These are phyloP conservation scores for Oligia fasciuncula DNA, from an alignment of 2,888 invertebrate genomes.

Conservation along the genomic window DNA sequence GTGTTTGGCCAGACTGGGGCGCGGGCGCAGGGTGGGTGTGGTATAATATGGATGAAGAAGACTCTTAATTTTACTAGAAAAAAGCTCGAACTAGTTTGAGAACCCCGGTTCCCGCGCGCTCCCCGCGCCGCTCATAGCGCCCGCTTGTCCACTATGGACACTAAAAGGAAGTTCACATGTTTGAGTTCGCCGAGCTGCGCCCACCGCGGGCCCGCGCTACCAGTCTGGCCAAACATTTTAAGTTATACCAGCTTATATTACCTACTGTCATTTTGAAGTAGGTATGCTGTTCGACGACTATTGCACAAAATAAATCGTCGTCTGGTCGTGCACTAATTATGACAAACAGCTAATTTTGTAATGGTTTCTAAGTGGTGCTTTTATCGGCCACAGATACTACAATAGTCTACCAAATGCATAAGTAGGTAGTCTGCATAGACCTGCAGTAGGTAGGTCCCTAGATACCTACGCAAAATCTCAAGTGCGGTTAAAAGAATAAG, in stretches of 20 bases:
- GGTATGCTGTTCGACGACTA: not conserved
- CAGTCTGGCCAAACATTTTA: not conserved
- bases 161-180: no score
- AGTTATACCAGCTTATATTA: not conserved
- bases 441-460: not conserved
- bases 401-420: not conserved
- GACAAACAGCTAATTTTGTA: slow-evolving; percentile 68
- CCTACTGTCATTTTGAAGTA: not conserved
- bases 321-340: slow-evolving; percentile 19
- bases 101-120: no score
- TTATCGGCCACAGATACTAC: not conserved
- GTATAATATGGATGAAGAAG: no score
- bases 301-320: not conserved
- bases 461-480: not conserved
- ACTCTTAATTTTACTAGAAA: no score
- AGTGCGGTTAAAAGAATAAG: slow-evolving; percentile 34
- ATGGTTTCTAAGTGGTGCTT: slow-evolving; percentile 50
- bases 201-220: no score
- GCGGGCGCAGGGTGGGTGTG: no score
- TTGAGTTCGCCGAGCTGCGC: no score
- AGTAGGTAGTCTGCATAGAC: not conserved
- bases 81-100: no score
- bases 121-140: no score
- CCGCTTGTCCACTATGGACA: no score
- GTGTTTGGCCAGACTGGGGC: no score